Base-by-base conservation (phyloP, 2,797 vertebrate species). In the Dryobates pubescens region DNA sequence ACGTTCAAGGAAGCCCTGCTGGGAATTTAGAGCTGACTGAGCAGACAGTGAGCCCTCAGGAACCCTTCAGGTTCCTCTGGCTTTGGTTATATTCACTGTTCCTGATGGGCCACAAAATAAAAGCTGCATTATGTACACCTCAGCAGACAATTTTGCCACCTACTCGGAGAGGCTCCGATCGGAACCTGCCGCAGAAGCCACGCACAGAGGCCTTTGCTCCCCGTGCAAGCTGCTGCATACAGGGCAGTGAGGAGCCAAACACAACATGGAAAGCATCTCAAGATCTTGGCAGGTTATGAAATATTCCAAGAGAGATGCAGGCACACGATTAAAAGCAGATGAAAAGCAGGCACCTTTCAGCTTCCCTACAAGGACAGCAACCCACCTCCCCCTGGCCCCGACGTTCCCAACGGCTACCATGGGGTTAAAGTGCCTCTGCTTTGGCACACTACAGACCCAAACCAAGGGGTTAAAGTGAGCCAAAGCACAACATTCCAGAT, bases 111-210 rank as follows among this genome's bases (percentile, higher is more conserved):
- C 59, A 92, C 86, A 77, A 96, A 86, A 97, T 63, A 95, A 96
- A 94, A 90, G 79, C 85, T 95, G 92, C 79, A 90, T 94, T 97
- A 96, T 70, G 77, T 73, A 96, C 85, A 96, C 87, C 61, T 79
- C 84, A 84, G 65, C 79, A 94, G 79, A 90, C 87, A 88, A 84
- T 93, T 97, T 92, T 96, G 92, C 95, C 94, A 96, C 92, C 95
- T 97, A 95, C 94, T 56, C 86, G 58, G 92, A 93, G 51, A 73
- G 58, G 74, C 93, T 70, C 80, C 32, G 73, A 27, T 18, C 62
- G 56, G 79, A 92, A 84, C 72, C 80, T 94, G 80, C 62, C 70
- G 64, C 81, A 94, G 64, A 76, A 92, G 71, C 22, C 27, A 43
- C 0, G 9, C 8, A 4, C 64, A 67, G 70, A 81, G 59, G 11